Base-by-base conservation (phyloP, 2,797 vertebrate species). In the Spinibarbus caldwelli region DNA sequence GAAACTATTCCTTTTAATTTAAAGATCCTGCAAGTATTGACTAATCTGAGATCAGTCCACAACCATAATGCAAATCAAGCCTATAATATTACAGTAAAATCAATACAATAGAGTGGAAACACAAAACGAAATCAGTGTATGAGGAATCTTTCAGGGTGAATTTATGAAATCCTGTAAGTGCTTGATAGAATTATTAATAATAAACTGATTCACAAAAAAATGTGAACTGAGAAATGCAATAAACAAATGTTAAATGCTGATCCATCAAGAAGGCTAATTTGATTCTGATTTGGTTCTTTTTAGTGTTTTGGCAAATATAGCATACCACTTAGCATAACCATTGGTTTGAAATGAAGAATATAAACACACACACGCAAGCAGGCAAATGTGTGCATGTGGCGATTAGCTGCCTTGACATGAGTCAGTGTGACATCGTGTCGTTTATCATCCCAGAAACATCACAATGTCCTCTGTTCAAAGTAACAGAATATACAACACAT, bases 401-500 rank as follows among this genome's bases (percentile, higher is more conserved):
- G 29, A 5, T 1, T 88, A 88, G 86, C 88, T 68, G 85, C 23
- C 89, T 85, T 88, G 82, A 89, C 86, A 89, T 93, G 91, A 93
- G 88, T 92, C 91, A 92, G 23, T 57, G 87, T 88, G 91, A 91
- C 88, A 90, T 90, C 89, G 91, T 86, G 86, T 87, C 86, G 89
- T 91, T 90, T 90, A 90, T 78, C 26, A 45, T 78, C 15, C 57
- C 17, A 10, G 57, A 78, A 85, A 91, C 86, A 88, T 88, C 82
- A 73, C 57, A 64, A 64, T 62, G 38, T 62, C 76, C 76, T 64
- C 77, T 78, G 57, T 64, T 78, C 26, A 78, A 64, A 78, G 77
- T 45, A 64, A 79, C 26, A 31, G 57, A 79, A 64, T 64, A 43
- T 64, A 1, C 31, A 0, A 1, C 26, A 14, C 17, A 78, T 31